Evolutionary conservation across 2,113 vertebrate species (phyloP), one percentile per base, ranked within the genome.

Genomic region (Prunella himalayana): DNA sequence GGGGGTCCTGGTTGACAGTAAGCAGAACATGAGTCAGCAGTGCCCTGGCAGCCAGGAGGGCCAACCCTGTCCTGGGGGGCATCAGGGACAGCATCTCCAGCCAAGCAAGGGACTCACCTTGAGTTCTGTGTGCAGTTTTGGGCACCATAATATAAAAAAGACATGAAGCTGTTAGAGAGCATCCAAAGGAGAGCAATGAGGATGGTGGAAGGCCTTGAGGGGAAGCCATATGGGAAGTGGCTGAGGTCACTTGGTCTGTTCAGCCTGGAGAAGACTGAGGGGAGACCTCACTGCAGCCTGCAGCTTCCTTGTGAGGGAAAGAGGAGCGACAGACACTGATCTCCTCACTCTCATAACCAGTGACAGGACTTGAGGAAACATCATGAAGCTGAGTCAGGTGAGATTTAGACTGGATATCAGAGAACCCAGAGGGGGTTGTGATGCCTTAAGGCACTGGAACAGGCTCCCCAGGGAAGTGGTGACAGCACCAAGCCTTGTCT

Each of bases 151-250:
- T 13, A 50, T 18, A 27, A 57, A 49, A 25, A 56, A 88, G 10
- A 30, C 27, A 64, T 50, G 13, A 25, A 64, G 21, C 17, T 49
- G 15, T 37, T 27, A 31, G 20, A 71, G 11, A 56, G 5, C 5
- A 11, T 35, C 22, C 31, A 42, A 47, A 72, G 21, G 11, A 50
- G 21, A 7, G 31, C 14, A 30, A 27, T 4, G 6, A 64, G 10
- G 57, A 31, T 35, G 25, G 41, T 27, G 66, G 64, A 49, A 6
- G 20, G 11, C 27, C 56, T 42, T 24, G 41, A 56, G 19, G 30
- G 30, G 13, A 70, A 39, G 47, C 23, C 0, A 0, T 45, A 5
- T 17, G 56, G 4, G 30, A 33, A 49, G 13, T 0, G 0, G 25
- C 35, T 80, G 42, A 80, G 25, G 21, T 41, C 25, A 31, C n/a